phyloP scores from a whole-genome alignment of 2,888 invertebrate species.

The Phragmatobia fuliginosa region DNA sequence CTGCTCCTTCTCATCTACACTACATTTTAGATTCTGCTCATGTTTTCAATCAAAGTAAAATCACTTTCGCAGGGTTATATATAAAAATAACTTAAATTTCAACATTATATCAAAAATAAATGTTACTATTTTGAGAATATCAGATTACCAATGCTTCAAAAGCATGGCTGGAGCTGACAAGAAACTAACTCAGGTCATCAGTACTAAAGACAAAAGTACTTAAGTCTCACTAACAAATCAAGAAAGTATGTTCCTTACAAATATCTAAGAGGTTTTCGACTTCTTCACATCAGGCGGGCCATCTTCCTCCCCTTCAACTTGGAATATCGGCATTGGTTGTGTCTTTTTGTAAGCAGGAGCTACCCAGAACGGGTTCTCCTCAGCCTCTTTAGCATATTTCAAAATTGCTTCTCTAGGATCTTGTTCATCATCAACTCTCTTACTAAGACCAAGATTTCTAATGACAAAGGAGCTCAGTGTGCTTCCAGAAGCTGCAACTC shows the following conservation, averaged over 20 bases:
- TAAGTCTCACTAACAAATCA: neutral
- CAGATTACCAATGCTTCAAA: no score
- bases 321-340: conserved; percentile 94
- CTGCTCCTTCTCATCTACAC: no score
- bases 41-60: no score
- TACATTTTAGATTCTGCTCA: no score
- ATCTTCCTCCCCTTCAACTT: conserved; percentile 82
- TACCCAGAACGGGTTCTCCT: conserved; percentile 98
- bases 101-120: no score
- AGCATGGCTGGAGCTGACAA: no score
- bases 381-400: conserved; percentile 97
- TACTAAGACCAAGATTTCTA: conserved; percentile 96
- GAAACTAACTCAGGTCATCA: no score
- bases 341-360: conserved; percentile 96
- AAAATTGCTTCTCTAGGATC: conserved; percentile 98
- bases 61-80: no score
- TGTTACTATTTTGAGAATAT: no score
- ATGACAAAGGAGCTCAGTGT: conserved; percentile 98
- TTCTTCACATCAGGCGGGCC: conserved; percentile 85
- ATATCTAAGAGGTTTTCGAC: conserved; percentile 68
- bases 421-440: conserved; percentile 95
- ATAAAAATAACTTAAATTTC: no score
- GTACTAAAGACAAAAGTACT: no score
- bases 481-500: conserved; percentile 97
- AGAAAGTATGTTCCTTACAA: neutral